Conservation (phyloP, 2,113 vertebrate species). For the Drymodes brunneopygia region DNA sequence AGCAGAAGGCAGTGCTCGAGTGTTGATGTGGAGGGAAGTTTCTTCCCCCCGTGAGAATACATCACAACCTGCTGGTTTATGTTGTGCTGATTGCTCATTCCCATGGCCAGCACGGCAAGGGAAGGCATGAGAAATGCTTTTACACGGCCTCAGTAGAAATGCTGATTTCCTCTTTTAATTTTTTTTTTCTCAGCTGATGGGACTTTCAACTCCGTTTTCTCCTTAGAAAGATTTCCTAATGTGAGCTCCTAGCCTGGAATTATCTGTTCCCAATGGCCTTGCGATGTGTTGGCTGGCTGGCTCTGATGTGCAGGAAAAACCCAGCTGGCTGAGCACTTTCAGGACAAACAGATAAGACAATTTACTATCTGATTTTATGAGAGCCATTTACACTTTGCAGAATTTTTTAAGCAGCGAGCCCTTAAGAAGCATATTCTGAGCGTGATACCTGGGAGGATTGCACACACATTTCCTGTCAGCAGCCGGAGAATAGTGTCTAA, state of each 20-base stretch:
- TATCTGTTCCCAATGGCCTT: background rate
- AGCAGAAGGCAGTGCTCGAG: background rate
- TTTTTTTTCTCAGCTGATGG: background rate
- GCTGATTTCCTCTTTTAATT: background rate
- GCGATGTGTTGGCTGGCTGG: background rate
- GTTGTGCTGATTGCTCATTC: background rate
- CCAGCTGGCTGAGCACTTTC: slow-evolving; percentile 13
- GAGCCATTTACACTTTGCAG: slow-evolving; percentile 25
- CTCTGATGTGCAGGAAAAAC: background rate
- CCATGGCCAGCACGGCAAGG: background rate
- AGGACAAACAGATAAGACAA: slow-evolving; percentile 50
- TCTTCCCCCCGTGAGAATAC: background rate
- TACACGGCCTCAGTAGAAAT: background rate
- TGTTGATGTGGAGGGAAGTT: background rate
- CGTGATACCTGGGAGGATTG: slow-evolving; percentile 5
- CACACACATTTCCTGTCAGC: slow-evolving; percentile 54
- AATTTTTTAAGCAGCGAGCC: slow-evolving; percentile 13
- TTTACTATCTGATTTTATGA: slow-evolving; percentile 40
- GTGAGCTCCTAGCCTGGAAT: background rate
- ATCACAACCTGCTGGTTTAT: background rate
- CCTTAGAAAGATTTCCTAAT: background rate
- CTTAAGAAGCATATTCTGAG: background rate
- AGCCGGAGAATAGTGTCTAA: slow-evolving; percentile 14
- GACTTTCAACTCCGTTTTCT: background rate
- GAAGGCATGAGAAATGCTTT: background rate